These are phyloP conservation scores for Matsumurasca onukii DNA, from an alignment of 1,140 invertebrate genomes.

Conservation along the genomic window DNA sequence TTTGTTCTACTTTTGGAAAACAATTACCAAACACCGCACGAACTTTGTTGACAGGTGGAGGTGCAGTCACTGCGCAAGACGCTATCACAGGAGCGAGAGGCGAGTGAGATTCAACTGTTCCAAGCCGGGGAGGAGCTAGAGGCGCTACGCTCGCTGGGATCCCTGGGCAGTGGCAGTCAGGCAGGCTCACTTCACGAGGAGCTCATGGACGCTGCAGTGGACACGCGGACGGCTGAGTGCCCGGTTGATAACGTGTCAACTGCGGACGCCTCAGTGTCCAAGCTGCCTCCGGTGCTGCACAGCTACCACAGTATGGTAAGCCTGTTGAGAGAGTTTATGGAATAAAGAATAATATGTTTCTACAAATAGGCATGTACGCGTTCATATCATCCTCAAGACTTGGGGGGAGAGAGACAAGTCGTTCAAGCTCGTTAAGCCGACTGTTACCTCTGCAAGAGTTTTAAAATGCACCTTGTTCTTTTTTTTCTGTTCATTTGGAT, in stretches of 20 bases:
- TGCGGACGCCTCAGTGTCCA: conserved; percentile 18
- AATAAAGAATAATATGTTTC: no score
- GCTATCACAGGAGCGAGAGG: not conserved
- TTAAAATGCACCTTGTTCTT: no score
- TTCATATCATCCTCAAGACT: no score
- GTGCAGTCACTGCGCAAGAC: not conserved
- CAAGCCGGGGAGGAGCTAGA: not conserved
- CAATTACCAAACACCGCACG: no score
- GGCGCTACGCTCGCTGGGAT: not conserved
- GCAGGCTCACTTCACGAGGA: not conserved
- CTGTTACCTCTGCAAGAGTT: no score
- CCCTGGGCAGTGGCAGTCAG: not conserved
- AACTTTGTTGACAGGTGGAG: no score
- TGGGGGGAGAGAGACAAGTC: no score
- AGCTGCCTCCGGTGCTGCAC: not conserved
- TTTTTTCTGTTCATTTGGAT: no score
- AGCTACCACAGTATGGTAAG: not conserved
- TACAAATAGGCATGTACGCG: no score
- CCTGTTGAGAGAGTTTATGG: not conserved
- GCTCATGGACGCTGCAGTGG: not conserved
- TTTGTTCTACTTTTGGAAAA: no score
- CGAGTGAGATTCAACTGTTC: not conserved
- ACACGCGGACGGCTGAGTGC: not conserved
- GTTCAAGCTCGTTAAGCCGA: no score
- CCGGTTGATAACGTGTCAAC: conserved; percentile 18